Percentiles rank a stretch among this genome's conserved stretches.
These are phyloP conservation scores for Horisme vitalbata DNA, from an alignment of 2,888 invertebrate species.

Conservation along the genomic window DNA sequence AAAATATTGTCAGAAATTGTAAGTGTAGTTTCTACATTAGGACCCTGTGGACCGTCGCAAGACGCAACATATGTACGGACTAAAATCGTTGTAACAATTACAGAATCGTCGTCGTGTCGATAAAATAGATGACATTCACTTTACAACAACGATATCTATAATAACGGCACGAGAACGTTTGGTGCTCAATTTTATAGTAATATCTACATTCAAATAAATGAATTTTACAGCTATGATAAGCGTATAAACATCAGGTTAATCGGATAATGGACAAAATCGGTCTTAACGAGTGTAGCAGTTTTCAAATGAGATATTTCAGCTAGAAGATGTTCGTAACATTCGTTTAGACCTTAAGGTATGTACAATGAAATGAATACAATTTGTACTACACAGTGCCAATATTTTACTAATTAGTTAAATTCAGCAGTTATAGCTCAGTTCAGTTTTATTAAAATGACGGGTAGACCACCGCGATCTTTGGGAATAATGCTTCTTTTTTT, in stretches of 20 bases:
- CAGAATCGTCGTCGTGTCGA: conserved; percentile 34
- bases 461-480: no score
- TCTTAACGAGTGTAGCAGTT: conserved; percentile 13
- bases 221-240: conserved; percentile 19
- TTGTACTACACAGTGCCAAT: conserved; percentile 38
- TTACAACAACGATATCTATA: conserved; percentile 27
- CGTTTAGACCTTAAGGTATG: conserved; percentile 16
- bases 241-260: conserved; percentile 20
- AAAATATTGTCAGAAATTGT: conserved; percentile 57
- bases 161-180: conserved; percentile 23
- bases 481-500: no score
- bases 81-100: conserved; percentile 65
- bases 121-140: conserved; percentile 22
- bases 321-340: conserved; percentile 18
- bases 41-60: conserved; percentile 72
- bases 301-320: conserved; percentile 6
- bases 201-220: conserved; percentile 15
- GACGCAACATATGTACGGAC: conserved; percentile 60
- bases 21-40: conserved; percentile 57
- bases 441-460: conserved; percentile 5
- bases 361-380: conserved; percentile 29
- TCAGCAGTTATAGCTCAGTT: conserved; percentile 16
- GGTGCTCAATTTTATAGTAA: conserved; percentile 12
- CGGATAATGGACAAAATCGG: conserved; percentile 25
- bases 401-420: conserved; percentile 20